phyloP scores from a whole-genome alignment of 2,113 vertebrate genomes.

The Microcebus jonahi region DNA sequence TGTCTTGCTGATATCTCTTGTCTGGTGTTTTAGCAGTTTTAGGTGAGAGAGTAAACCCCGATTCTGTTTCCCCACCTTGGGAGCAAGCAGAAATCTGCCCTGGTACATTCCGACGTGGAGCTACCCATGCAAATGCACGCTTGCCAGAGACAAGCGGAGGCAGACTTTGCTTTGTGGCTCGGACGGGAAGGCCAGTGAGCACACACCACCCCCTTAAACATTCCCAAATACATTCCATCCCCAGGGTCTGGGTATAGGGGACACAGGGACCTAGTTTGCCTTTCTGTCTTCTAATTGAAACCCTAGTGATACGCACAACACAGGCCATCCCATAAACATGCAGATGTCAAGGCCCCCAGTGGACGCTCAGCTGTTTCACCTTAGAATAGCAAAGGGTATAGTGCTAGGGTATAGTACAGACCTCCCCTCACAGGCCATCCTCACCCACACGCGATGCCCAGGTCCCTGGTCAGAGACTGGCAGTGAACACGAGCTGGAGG shows the following conservation, averaged over 20 bases:
- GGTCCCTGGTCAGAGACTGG: background rate
- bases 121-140: background rate
- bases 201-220: background rate
- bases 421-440: background rate
- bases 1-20: background rate
- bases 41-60: background rate
- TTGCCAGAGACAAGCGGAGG: background rate
- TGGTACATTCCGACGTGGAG: background rate
- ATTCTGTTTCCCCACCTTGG: background rate
- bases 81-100: background rate
- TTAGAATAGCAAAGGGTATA: background rate
- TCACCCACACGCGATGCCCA: background rate
- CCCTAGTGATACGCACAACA: background rate
- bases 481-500: background rate
- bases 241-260: background rate
- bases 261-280: background rate
- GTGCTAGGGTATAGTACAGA: background rate
- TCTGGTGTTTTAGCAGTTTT: background rate
- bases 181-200: background rate
- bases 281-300: constrained; percentile 38
- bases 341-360: background rate
- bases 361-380: background rate
- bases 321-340: constrained; percentile 31
- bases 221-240: background rate
- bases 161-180: background rate